Percentiles rank a stretch among this genome's conserved stretches.
phyloP scores from a whole-genome alignment of 2,888 invertebrate genomes.

The Heliconius cydno region DNA sequence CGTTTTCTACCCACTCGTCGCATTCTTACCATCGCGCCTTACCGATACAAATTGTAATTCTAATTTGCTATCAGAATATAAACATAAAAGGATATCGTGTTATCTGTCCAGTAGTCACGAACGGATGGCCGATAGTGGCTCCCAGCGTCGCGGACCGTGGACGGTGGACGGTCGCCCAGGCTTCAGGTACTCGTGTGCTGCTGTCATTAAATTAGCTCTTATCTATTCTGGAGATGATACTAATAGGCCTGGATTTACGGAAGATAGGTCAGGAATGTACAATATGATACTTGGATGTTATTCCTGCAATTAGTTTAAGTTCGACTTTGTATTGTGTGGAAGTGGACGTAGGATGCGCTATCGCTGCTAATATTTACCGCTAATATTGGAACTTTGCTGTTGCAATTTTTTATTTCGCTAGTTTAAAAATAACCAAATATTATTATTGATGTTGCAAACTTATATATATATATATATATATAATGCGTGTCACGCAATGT shows the following conservation, averaged over 20 bases:
- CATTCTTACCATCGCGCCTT: not conserved
- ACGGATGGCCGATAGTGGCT: slow-evolving; percentile 22
- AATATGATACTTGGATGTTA: not conserved
- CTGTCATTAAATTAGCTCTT: not conserved
- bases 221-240: not conserved
- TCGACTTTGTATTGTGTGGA: too few species aligned
- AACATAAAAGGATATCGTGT: slow-evolving; percentile 14
- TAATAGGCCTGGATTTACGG: not conserved
- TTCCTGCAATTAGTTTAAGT: not conserved
- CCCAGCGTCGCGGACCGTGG: not conserved
- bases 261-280: not conserved
- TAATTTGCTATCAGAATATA: slow-evolving; percentile 18
- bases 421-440: too few species aligned
- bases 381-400: too few species aligned
- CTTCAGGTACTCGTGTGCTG: not conserved
- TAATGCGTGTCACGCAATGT: too few species aligned
- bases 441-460: too few species aligned
- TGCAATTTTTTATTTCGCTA: too few species aligned
- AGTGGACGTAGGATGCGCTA: too few species aligned
- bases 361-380: too few species aligned
- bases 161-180: not conserved
- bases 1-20: not conserved
- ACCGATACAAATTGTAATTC: slow-evolving; percentile 12
- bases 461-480: too few species aligned
- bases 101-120: slow-evolving; percentile 28